phyloP scores from a whole-genome alignment of 2,113 vertebrate species.

The Pogona vitticeps region DNA sequence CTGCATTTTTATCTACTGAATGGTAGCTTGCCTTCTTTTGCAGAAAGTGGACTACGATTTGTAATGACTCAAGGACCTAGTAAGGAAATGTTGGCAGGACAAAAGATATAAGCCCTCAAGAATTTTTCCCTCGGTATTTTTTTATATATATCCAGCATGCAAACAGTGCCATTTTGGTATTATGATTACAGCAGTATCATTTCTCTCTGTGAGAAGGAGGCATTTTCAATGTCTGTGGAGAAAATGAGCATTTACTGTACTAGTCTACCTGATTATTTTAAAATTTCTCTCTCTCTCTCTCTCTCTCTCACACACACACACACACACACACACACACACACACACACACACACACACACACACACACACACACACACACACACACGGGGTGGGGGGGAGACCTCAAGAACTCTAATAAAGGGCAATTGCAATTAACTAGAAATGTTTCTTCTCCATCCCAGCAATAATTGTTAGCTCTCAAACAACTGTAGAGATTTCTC shows the following conservation, averaged over 20 bases:
- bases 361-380: neutral
- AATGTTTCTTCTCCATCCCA: slow-evolving; percentile 50
- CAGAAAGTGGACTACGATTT: slow-evolving; percentile 53
- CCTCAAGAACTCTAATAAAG: slow-evolving; percentile 55
- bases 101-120: slow-evolving; percentile 43
- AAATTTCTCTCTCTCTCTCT: slow-evolving; percentile 16
- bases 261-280: neutral
- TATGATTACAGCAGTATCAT: slow-evolving; percentile 37
- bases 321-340: neutral
- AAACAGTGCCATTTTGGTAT: slow-evolving; percentile 45
- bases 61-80: slow-evolving; percentile 38
- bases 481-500: slow-evolving; percentile 35
- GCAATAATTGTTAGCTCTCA: slow-evolving; percentile 26
- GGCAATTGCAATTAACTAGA: slow-evolving; percentile 56
- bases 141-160: slow-evolving; percentile 46
- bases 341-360: neutral
- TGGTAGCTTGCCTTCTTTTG: slow-evolving; percentile 10
- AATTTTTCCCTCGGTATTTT: slow-evolving; percentile 45
- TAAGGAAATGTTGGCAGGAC: slow-evolving; percentile 42
- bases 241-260: slow-evolving; percentile 25
- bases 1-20: slow-evolving; percentile 49
- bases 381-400: neutral
- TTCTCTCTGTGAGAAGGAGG: slow-evolving; percentile 52
- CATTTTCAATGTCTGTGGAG: slow-evolving; percentile 30
- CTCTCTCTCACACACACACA: neutral